A percentile compares a stretch with the other conserved stretches of the same genome.
Conservation (phyloP, 2,888 invertebrate genomes). For the Lucinisca nassula region DNA sequence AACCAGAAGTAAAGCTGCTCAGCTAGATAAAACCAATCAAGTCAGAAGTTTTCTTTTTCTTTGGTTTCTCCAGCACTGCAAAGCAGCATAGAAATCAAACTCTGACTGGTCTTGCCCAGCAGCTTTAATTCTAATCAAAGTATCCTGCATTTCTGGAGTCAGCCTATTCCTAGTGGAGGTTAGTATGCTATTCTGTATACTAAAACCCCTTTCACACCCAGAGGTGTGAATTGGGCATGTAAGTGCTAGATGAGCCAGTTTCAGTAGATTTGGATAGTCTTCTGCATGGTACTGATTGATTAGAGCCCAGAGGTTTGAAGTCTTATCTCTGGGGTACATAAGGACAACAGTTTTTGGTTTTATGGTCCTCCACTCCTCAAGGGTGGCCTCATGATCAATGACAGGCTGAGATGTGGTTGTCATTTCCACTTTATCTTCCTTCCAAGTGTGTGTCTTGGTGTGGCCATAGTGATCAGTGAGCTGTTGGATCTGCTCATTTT, state of each 20-base stretch:
- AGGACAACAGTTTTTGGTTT: neutral
- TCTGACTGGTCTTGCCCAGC: neutral
- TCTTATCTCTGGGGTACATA: conserved; percentile 15
- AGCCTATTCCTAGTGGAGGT: conserved; percentile 16
- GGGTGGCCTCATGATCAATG: conserved; percentile 9
- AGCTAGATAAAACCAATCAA: neutral
- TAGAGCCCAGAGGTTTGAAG: neutral
- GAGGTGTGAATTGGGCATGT: conserved; percentile 8
- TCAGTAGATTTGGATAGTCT: conserved; percentile 13
- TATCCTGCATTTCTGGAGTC: neutral
- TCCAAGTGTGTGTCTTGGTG: neutral
- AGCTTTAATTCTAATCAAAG: neutral
- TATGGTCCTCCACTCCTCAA: neutral
- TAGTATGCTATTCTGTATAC: neutral
- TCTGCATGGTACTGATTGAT: conserved; percentile 15
- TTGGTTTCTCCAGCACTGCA: neutral
- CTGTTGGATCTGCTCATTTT: neutral
- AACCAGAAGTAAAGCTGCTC: neutral
- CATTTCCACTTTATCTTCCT: neutral
- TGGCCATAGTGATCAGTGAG: conserved; percentile 5
- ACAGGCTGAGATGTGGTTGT: conserved; percentile 11
- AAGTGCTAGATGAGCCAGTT: conserved; percentile 3
- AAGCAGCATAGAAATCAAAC: conserved; percentile 12
- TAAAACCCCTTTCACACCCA: conserved; percentile 28
- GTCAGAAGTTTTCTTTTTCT: neutral